Conservation (phyloP, 2,888 invertebrate genomes). For the Phalera bucephala region DNA sequence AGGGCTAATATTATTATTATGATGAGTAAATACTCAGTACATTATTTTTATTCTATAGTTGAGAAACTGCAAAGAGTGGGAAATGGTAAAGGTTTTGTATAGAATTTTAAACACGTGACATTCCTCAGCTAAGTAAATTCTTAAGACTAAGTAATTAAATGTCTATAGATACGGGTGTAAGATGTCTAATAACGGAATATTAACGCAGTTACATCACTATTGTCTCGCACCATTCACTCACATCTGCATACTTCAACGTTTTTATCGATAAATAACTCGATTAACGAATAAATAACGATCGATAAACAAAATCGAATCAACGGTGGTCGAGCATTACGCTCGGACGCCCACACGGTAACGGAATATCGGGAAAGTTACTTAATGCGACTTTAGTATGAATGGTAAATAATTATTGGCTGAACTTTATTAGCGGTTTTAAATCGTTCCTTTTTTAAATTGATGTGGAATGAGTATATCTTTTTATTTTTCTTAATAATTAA, state of each 20-base stretch:
- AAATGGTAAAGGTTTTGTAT: too few relatives aligned
- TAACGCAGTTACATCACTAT: slow-evolving; percentile 29
- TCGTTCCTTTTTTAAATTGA: not conserved
- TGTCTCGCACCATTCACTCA: slow-evolving; percentile 12
- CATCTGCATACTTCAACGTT: slow-evolving; percentile 21
- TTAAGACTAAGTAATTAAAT: too few relatives aligned
- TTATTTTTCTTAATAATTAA: too few relatives aligned
- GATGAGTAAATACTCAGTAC: too few relatives aligned
- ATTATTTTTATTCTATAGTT: too few relatives aligned
- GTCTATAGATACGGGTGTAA: too few relatives aligned
- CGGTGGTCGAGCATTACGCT: slow-evolving; percentile 26
- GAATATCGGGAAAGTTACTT: slow-evolving; percentile 2
- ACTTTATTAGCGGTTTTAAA: not conserved
- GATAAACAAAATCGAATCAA: slow-evolving; percentile 41
- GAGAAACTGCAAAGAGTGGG: too few relatives aligned
- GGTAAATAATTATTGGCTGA: not conserved
- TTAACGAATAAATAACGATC: slow-evolving; percentile 40
- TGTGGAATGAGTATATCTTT: too few relatives aligned
- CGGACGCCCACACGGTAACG: slow-evolving; percentile 37
- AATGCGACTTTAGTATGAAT: slow-evolving; percentile 1
- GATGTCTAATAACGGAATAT: too few relatives aligned
- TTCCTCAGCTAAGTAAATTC: too few relatives aligned
- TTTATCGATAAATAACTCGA: slow-evolving; percentile 42
- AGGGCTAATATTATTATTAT: too few relatives aligned
- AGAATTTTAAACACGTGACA: too few relatives aligned